Evolutionary conservation across 2,797 vertebrate species (phyloP), one percentile per base, ranked within the genome.

Genomic region (Anabas testudineus): DNA sequence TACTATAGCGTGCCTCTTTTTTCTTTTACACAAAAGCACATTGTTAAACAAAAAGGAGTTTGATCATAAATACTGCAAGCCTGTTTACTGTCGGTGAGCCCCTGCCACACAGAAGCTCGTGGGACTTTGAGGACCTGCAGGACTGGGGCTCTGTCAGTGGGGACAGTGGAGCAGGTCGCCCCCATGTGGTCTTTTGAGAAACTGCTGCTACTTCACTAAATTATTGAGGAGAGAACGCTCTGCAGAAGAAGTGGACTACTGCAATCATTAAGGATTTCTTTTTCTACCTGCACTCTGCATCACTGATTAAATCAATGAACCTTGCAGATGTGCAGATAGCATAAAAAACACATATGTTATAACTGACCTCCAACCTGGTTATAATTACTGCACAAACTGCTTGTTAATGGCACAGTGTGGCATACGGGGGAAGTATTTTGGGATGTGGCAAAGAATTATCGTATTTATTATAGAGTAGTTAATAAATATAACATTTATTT

Each of bases 391-490:
- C 59, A 67, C 67, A 62, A 67, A 37, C 9, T 56, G 76, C 68
- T 81, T 84, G 56, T 68, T 74, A 55, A 67, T 58, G 68, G 76
- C 55, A 71, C 67, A 84, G 64, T 65, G 34, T 57, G 57, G 28
- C 41, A 58, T 56, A 55, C 34, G 51, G 47, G 56, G 30, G 58
- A 60, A 49, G 30, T 41, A n/a, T 68, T n/a, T 60, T 76, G 34
- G 24, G 56, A 80, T 65, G 74, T 83, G 80, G 36, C 24, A 81
- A 75, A 75, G 47, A n/a, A 82, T 52, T 49, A 78, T 47, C 81
- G 60, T 87, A 88, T 85, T 88, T 91, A 84, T 89, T 91, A 52
- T 90, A 83, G 78, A 87, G 62, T 84, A 88, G 80, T 43, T 52
- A 64, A 74, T 49, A 68, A 73, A 85, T 74, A 59, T 69, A 1